Evolutionary conservation across 2,888 invertebrate genomes (phyloP).

Genomic region (Cantharis nigra): DNA sequence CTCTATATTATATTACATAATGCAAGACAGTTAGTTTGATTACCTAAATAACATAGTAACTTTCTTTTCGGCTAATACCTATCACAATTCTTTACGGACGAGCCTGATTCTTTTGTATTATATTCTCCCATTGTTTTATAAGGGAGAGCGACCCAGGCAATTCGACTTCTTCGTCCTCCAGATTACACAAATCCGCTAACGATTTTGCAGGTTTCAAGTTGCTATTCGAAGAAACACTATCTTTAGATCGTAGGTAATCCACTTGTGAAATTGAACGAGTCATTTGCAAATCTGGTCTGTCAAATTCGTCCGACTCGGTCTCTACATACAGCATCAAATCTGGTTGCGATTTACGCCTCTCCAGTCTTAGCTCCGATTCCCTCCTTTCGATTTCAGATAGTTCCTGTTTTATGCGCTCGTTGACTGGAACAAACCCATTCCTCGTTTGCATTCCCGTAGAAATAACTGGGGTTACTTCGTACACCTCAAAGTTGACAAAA

Average conservation of each 20-base stretch:
- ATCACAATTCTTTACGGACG: conserved; percentile 35
- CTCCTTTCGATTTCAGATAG: conserved; percentile 78
- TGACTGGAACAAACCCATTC: conserved; percentile 82
- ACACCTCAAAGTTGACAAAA: conserved; percentile 36
- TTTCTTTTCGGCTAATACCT: background rate
- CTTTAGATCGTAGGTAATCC: conserved; percentile 10
- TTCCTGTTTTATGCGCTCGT: conserved; percentile 87
- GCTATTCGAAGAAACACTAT: conserved; percentile 35
- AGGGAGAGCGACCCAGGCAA: conserved; percentile 71
- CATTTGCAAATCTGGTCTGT: conserved; percentile 28
- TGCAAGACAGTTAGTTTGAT: background rate
- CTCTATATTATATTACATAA: background rate
- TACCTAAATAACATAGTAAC: background rate
- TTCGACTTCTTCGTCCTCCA: conserved; percentile 61
- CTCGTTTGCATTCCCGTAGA: conserved; percentile 66
- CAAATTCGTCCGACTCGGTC: conserved; percentile 46
- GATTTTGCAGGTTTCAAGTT: conserved; percentile 68
- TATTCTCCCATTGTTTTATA: conserved; percentile 81
- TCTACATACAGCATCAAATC: conserved; percentile 56
- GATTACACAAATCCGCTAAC: conserved; percentile 69
- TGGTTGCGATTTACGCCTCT: conserved; percentile 68
- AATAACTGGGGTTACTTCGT: conserved; percentile 33
- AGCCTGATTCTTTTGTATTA: conserved; percentile 67
- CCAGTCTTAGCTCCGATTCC: conserved; percentile 61
- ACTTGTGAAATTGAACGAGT: conserved; percentile 30